Conservation (phyloP, 2,888 invertebrate genomes). For the Tupiocoris notatus region DNA sequence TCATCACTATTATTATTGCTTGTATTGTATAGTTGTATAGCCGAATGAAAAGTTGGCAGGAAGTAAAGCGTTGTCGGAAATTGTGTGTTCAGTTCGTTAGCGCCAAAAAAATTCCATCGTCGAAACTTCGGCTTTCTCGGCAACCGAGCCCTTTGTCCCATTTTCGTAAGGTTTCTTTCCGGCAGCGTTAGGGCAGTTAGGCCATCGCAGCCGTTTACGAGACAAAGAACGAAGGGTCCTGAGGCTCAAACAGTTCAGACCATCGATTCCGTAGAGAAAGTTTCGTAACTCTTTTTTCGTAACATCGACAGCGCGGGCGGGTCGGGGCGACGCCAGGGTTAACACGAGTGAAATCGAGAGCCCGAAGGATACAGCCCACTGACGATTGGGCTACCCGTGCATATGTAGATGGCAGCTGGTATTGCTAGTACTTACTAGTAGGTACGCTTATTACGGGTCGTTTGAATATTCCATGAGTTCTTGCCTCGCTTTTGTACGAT, state of each 20-base stretch:
- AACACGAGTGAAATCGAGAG: constrained; percentile 7
- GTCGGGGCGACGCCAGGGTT: constrained; percentile 1
- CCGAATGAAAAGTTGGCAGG: too few relatives aligned
- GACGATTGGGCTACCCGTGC: not conserved
- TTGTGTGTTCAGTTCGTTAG: too few relatives aligned
- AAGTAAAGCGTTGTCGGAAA: too few relatives aligned
- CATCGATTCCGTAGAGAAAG: constrained; percentile 15
- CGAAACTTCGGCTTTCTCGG: too few relatives aligned
- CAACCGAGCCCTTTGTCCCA: not conserved
- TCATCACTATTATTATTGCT: too few relatives aligned
- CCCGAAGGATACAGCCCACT: not conserved
- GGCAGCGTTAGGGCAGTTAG: too few relatives aligned
- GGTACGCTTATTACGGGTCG: not conserved
- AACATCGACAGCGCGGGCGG: not conserved
- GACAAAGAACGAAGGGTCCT: not conserved
- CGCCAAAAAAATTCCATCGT: too few relatives aligned
- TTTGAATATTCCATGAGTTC: not conserved
- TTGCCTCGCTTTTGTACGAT: too few relatives aligned
- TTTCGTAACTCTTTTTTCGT: constrained; percentile 28
- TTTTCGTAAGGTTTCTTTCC: constrained; percentile 20
- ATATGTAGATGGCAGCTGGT: not conserved
- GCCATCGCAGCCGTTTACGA: too few relatives aligned
- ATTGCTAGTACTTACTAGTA: not conserved
- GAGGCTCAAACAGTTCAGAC: not conserved
- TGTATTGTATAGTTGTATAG: too few relatives aligned